Conservation (phyloP, 2,113 vertebrate genomes). For the Hemibagrus wyckioides region DNA sequence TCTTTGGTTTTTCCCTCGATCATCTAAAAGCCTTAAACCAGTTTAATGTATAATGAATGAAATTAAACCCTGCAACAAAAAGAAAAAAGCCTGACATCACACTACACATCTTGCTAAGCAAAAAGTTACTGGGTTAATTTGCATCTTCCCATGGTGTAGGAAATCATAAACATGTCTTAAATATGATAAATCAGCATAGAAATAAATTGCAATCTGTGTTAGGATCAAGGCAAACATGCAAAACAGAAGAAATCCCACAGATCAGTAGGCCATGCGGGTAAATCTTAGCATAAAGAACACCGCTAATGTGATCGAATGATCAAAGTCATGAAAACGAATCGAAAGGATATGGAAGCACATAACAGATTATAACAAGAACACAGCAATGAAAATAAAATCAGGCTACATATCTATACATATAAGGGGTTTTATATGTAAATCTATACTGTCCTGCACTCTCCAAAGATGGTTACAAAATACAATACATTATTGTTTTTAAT, state of each 20-base stretch:
- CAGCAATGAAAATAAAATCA: background rate
- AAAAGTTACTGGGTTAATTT: background rate
- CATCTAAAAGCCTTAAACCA: background rate
- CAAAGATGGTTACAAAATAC: background rate
- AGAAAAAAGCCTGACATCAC: background rate
- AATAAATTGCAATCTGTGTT: background rate
- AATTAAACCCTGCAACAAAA: background rate
- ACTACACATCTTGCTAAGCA: background rate
- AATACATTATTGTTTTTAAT: slow-evolving; percentile 65
- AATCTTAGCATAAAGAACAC: background rate
- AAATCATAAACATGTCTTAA: background rate
- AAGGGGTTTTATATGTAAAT: background rate
- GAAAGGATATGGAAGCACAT: background rate
- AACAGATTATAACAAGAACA: background rate
- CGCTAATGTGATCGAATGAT: background rate
- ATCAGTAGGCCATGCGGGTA: background rate
- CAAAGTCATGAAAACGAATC: background rate
- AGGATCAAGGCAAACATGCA: background rate
- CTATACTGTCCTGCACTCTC: background rate
- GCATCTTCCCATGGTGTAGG: background rate
- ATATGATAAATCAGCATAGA: background rate
- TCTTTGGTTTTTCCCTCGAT: background rate
- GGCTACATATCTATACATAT: background rate
- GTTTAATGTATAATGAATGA: background rate
- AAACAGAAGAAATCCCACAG: background rate